Base-by-base conservation (phyloP, 1,140 invertebrate species). In the Achatina immaculata region DNA sequence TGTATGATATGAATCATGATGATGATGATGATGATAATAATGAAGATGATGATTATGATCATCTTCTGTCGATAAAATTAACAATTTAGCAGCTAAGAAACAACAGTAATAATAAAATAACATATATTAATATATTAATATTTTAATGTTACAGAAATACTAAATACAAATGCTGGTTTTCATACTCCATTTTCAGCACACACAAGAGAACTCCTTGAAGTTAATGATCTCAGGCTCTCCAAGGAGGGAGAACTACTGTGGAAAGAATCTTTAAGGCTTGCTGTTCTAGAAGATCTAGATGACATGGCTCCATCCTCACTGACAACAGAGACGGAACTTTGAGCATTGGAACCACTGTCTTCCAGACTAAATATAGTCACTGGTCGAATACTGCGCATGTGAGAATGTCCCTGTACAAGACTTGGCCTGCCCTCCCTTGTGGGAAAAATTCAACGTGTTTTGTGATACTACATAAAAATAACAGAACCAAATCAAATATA, bases 361-460 rank as follows among this genome's bases (percentile, higher is more conserved):
- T 84, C 85, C 28, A 84, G 42, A 38, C 82, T 86, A 21, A 83
- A 45, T 36, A 83, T 83, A 77, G 85, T 85, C 19, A 85, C 78
- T 72, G 84, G 85, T 74, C 82, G 80, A 62, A 78, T 74, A 28
- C 82, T 81, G 21, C 83, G 82, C 21, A 80, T 79, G 21, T 81
- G 65, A 34, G 81, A 80, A 16, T 80, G 74, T 31, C 81, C 80
- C 66, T 83, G 83, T 42, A 88, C 84, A 34, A 89, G 73, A 66
- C 81, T 87, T n/a, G 84, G 82, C 36, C 86, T 74, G n/a, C 86
- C 88, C 40, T 87, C 86, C 38, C 88, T 89, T 78, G 28, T 89
- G 79, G 31, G 82, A 84, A 21, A 58, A 81, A 78, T 69, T 38
- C 28, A 65, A 71, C 11, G 34, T 38, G n/a, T 21, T 16, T 16